Base-by-base conservation (phyloP, 2,888 invertebrate species). In the Drosophila fulvimacula region DNA sequence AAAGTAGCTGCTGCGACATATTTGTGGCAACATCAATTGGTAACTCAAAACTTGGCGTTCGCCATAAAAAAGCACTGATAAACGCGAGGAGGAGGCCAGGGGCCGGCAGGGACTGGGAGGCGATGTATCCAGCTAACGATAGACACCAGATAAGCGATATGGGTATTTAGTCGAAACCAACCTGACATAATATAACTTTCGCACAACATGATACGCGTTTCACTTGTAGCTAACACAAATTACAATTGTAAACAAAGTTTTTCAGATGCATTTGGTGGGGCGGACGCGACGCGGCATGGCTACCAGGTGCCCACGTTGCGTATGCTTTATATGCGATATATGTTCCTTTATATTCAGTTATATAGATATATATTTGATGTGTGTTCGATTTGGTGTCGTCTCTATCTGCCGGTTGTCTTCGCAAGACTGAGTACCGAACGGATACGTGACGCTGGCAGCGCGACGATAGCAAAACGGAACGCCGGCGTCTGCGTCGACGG, bases 401-500 rank as follows among this genome's bases (percentile, higher is more conserved):
- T 92, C 91, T 92, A 92, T 92, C 92, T 92, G 91, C 86, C 88
- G 91, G 91, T 89, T 91, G 91, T 91, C 92, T 88, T 89, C 82
- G 86, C 88, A 91, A 91, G 90, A 92, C 92, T 92, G 84, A 91
- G 68, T 76, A 87, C 70, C 70, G 66, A 79, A 84, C 78, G 89
- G 87, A 84, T 82, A 78, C 76, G 84, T 69, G 79, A 84, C 76
- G 75, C 83, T 67, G 72, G 58, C 71, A 81, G 74, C 71, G 65
- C 63, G 41, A 55, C 85, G 85, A 82, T 79, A 62, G 52, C 52
- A 34, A 17, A 41, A 7, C 11, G 42, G 7, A 39, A 58, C 76
- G 60, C 10, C 58, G 41, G 52, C 74, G 52, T 7, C 60, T 21
- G 60, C 65, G 60, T 15, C 42, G 32, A 21, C 67, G 24, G 21